Evolutionary conservation across 2,797 vertebrate genomes (phyloP).

Genomic region (Notamacropus eugenii): DNA sequence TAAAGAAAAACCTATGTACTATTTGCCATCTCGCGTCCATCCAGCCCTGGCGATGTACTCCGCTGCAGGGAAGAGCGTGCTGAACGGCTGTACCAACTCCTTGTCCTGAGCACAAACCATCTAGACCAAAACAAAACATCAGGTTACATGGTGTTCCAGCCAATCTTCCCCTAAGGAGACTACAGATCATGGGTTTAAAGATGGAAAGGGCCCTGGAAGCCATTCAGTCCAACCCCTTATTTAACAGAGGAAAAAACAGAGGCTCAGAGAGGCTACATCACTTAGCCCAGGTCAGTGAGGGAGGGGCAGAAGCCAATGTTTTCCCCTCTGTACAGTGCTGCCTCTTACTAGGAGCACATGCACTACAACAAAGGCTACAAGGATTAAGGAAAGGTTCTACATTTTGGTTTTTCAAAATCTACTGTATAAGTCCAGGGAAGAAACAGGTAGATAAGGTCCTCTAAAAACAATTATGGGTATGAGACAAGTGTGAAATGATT

Average conservation of each 20-base stretch:
- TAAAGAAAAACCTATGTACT: constrained; percentile 84
- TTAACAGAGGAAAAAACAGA: not conserved
- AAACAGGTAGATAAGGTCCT: not conserved
- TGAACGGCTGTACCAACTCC: constrained; percentile 93
- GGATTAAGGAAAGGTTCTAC: not conserved
- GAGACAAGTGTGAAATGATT: not conserved
- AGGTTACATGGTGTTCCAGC: not conserved
- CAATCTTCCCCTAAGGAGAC: not conserved
- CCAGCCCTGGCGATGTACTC: constrained; percentile 97
- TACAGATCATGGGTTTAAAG: too few relatives aligned
- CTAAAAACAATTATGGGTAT: not conserved
- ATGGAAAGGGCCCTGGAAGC: fast-evolving
- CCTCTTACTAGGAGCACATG: not conserved
- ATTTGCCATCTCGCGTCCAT: constrained; percentile 97
- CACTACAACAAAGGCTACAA: not conserved
- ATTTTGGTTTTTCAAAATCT: not conserved
- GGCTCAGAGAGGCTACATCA: not conserved
- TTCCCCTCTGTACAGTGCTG: not conserved
- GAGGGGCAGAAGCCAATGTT: not conserved
- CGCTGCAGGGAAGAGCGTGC: constrained; percentile 91
- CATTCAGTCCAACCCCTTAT: fast-evolving
- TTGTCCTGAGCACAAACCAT: constrained; percentile 92
- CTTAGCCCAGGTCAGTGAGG: not conserved
- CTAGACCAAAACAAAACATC: constrained; percentile 80
- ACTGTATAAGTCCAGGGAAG: not conserved